phyloP scores from a whole-genome alignment of 2,113 vertebrate species.

The Actenoides hombroni region DNA sequence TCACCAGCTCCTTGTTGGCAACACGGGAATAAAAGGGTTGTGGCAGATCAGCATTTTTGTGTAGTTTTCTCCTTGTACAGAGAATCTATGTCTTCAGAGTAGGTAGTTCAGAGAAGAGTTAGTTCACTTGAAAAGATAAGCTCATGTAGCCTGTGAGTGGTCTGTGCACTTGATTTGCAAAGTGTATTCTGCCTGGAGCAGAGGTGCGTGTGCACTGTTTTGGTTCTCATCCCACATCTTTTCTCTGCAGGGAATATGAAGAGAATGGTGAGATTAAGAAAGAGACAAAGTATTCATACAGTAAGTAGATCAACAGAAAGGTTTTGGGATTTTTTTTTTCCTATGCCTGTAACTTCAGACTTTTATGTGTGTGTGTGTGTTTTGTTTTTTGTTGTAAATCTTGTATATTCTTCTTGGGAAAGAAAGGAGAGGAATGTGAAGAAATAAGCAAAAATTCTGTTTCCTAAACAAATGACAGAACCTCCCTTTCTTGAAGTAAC shows the following conservation, averaged over 20 bases:
- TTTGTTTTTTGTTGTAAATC: not conserved
- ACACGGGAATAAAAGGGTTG: not conserved
- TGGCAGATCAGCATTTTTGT: not conserved
- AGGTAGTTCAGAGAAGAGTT: not conserved
- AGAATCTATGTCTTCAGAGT: not conserved
- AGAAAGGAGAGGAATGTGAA: not conserved
- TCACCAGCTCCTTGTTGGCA: not conserved
- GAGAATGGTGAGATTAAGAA: slow-evolving; percentile 90
- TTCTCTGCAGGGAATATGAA: slow-evolving; percentile 82
- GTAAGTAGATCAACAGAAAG: slow-evolving; percentile 77
- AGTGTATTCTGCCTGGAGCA: not conserved
- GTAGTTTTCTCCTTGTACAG: not conserved
- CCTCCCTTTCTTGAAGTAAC: not conserved
- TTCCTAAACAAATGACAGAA: not conserved
- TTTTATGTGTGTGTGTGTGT: not conserved
- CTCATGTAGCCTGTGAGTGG: not conserved
- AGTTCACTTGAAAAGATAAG: not conserved
- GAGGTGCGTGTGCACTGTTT: not conserved
- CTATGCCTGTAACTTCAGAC: not conserved
- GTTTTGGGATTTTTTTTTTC: not conserved
- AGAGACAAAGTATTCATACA: slow-evolving; percentile 90
- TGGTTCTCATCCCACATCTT: not conserved
- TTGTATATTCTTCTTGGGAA: not conserved
- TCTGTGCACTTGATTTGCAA: not conserved
- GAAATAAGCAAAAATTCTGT: not conserved